Evolutionary conservation across 2,113 vertebrate species (phyloP).

Genomic region (Amblyornis subalaris): DNA sequence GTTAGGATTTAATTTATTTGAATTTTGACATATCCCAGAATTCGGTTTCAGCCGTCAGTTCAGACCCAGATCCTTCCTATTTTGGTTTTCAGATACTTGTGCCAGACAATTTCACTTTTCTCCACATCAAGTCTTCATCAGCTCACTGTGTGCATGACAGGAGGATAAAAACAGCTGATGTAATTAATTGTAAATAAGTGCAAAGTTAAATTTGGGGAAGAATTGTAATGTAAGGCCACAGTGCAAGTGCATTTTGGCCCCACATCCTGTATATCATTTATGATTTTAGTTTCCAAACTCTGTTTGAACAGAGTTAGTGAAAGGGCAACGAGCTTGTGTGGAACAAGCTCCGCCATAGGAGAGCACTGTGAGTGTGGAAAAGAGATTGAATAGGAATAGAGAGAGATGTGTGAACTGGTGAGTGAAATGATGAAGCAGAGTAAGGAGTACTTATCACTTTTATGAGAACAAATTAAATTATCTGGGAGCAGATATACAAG

Average conservation of each 20-base stretch:
- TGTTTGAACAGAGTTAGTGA: not conserved
- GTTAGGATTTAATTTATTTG: not conserved
- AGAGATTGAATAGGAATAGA: not conserved
- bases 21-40: not conserved
- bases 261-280: not conserved
- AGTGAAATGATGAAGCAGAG: not conserved
- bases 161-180: not conserved
- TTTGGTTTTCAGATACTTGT: not conserved
- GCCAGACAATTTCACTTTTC: not conserved
- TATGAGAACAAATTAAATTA: not conserved
- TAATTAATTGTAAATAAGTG: not conserved
- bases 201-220: not conserved
- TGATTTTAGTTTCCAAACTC: not conserved
- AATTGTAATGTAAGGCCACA: fast-evolving
- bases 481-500: not conserved
- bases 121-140: not conserved
- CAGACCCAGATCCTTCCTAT: not conserved
- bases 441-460: not conserved
- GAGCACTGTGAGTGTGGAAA: not conserved
- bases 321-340: not conserved
- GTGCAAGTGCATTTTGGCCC: not conserved
- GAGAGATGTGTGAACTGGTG: not conserved
- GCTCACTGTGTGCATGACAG: not conserved
- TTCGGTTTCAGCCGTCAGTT: not conserved
- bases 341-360: not conserved